Evolutionary conservation across 2,888 invertebrate genomes (phyloP), one percentile per base, ranked within the genome.

Genomic region (Allolobophora icterica): DNA sequence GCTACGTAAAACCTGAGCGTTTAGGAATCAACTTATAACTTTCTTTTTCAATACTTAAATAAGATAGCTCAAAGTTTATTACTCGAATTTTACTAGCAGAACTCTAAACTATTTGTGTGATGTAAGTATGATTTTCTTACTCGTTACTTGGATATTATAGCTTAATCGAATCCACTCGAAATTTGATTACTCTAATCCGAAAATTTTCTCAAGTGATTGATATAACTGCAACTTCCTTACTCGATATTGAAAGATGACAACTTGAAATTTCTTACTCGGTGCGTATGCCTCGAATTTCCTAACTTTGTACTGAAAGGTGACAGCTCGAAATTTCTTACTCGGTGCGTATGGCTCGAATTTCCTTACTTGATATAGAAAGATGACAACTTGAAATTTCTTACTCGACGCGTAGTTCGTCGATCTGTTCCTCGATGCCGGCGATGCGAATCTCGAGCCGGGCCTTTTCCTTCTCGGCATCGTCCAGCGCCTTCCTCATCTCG

Each of bases 381-480:
- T n/a, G 71, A 71, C 30, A 71, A 71, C 6, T 71, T n/a, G n/a
- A 71, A 71, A 71, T 71, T 34, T 87, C 92, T 92, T 84, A 93
- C 93, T 94, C 94, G 92, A 93, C 93, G 89, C 93, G 92, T 89
- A 94, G 92, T 58, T 94, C 94, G 45, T 95, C 94, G 84, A 96
- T 93, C 93, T 96, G 95, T 89, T 96, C 96, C 89, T 95, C 94
- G 89, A 96, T 94, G 91, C 94, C 94, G 84, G 95, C 94, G 90
- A 95, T 94, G 92, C 95, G 95, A 91, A 96, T 95, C 93, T 96
- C 96, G 91, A 96, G 94, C 91, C 95, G 95, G 52, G 95, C 95
- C 93, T 96, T 96, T 92, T 96, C 95, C 92, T 95, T 95, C 90
- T 95, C 95, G 6, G 95, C 94, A 89, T 95, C 95, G 93, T 96